Conservation (phyloP, 2,797 vertebrate genomes). For the Hydrolagus colliei region DNA sequence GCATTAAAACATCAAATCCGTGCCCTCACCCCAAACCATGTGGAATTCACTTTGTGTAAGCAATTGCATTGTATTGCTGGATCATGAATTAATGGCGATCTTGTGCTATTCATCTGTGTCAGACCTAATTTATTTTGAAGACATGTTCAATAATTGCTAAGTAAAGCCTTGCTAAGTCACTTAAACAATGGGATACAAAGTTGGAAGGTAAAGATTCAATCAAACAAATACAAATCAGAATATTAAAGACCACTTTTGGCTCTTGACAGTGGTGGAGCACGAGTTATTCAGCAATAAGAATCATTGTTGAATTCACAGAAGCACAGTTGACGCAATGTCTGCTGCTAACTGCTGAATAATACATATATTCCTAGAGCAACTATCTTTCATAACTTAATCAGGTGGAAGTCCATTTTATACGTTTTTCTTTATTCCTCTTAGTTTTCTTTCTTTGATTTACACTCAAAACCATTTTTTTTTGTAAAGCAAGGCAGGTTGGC, state of each 20-base stretch:
- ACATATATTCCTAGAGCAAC: not conserved
- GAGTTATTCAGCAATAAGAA: not conserved
- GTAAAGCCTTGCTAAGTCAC: slow-evolving; percentile 15
- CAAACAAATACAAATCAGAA: slow-evolving; percentile 13
- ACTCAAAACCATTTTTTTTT: too few relatives aligned
- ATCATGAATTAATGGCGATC: not conserved
- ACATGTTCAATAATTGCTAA: too few relatives aligned
- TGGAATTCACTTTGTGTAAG: not conserved
- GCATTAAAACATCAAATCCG: not conserved
- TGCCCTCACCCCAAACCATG: not conserved
- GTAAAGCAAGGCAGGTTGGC: not conserved
- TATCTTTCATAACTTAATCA: too few relatives aligned
- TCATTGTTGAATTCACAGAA: not conserved
- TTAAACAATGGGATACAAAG: not conserved
- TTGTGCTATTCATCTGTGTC: slow-evolving; percentile 19
- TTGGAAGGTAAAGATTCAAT: slow-evolving; percentile 11
- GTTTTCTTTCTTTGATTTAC: too few relatives aligned
- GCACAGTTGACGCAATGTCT: not conserved
- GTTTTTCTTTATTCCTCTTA: not conserved
- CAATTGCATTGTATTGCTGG: slow-evolving; percentile 11
- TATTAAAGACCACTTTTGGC: not conserved
- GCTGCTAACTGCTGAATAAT: not conserved
- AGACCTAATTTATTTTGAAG: slow-evolving; percentile 4
- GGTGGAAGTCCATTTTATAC: not conserved
- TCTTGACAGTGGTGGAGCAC: too few relatives aligned